Conservation (phyloP, 2,113 vertebrate species). For the Corapipo altera region DNA sequence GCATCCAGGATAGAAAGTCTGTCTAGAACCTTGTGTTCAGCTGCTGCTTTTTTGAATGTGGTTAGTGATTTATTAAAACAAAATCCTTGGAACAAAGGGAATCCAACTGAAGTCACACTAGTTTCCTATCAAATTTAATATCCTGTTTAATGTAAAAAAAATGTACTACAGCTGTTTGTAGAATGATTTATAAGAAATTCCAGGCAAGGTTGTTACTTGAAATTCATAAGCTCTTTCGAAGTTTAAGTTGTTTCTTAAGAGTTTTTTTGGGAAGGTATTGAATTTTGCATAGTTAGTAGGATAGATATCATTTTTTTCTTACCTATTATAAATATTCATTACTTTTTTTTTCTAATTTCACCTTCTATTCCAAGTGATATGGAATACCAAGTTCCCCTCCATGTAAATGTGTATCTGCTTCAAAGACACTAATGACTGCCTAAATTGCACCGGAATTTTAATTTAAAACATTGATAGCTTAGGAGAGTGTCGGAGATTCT, state of each 20-base stretch:
- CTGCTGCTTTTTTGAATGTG: not conserved
- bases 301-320: not conserved
- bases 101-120: not conserved
- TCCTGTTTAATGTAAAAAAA: not conserved
- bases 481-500: accelerated
- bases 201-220: not conserved
- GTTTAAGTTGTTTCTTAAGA: not conserved
- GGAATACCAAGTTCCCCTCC: not conserved
- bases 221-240: not conserved
- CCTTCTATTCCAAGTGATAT: not conserved
- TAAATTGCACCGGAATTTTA: not conserved
- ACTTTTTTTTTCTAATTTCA: not conserved
- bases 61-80: not conserved
- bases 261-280: not conserved
- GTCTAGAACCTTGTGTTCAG: not conserved
- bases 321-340: not conserved
- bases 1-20: not conserved
- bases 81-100: not conserved
- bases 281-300: not conserved
- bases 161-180: not conserved
- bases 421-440: not conserved
- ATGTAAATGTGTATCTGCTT: not conserved
- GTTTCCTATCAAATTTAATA: constrained; percentile 6
- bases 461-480: not conserved
- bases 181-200: not conserved